A percentile compares a stretch with the other conserved stretches of the same genome.
Evolutionary conservation across 2,888 invertebrate species (phyloP).

Genomic region (Notodonta ziczac): DNA sequence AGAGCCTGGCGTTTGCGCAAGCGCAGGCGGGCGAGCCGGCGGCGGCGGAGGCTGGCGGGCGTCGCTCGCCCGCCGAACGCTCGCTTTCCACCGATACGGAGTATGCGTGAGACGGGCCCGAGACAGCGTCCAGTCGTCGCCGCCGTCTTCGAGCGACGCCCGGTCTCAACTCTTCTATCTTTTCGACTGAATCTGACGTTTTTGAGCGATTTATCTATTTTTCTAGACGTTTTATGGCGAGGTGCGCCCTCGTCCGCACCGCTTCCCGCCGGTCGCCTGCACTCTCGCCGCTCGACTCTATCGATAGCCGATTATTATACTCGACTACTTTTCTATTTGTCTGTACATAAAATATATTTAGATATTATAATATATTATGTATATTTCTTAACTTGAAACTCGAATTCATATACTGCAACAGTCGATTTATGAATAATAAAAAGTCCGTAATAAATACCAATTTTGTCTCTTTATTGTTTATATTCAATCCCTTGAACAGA

Average conservation of each 20-base stretch:
- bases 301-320: conserved; percentile 83
- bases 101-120: conserved; percentile 86
- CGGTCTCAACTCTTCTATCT: conserved; percentile 71
- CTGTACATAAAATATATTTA: conserved; percentile 85
- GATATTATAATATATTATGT: conserved; percentile 81
- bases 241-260: conserved; percentile 82
- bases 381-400: conserved; percentile 83
- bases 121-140: conserved; percentile 29
- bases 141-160: conserved; percentile 54
- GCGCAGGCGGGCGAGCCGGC: conserved; percentile 83
- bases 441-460: conserved; percentile 63
- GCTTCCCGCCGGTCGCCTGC: conserved; percentile 82
- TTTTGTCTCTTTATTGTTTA: conserved; percentile 44
- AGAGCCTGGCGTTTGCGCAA: conserved; percentile 90
- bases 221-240: conserved; percentile 84
- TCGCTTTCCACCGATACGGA: conserved; percentile 88
- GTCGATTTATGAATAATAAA: conserved; percentile 81
- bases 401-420: conserved; percentile 83
- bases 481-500: conserved; percentile 15
- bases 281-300: conserved; percentile 82
- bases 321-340: conserved; percentile 84
- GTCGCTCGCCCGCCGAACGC: conserved; percentile 83
- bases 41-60: conserved; percentile 63
- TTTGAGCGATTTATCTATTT: conserved; percentile 85
- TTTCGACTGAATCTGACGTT: conserved; percentile 83